Percentiles rank a stretch among this genome's conserved stretches.
Evolutionary conservation across 1,140 invertebrate genomes (phyloP).

Genomic region (Heliothis virescens): DNA sequence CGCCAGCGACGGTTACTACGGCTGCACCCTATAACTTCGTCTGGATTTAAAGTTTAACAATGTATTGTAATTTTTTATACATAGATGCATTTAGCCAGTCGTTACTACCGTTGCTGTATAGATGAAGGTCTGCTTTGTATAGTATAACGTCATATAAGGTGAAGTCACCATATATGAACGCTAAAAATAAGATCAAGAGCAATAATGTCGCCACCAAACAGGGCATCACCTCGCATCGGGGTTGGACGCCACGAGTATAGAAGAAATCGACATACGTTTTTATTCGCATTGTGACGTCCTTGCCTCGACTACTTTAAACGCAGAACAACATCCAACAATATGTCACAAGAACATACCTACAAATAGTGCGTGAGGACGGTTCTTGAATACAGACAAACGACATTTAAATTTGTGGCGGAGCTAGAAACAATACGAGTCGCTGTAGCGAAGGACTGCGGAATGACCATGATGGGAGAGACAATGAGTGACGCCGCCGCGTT

Average conservation of each 20-base stretch:
- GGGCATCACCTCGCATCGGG: not conserved
- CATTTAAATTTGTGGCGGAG: conserved; percentile 76
- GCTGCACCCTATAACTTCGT: not conserved
- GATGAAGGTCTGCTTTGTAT: not conserved
- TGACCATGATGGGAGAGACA: conserved; percentile 62
- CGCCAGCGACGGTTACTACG: not conserved
- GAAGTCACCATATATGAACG: not conserved
- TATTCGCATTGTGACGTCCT: conserved; percentile 63
- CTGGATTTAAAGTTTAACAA: not conserved
- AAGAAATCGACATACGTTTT: conserved; percentile 15
- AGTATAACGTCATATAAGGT: conserved; percentile 22
- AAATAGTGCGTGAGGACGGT: conserved; percentile 65
- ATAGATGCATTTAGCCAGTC: not conserved
- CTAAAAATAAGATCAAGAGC: conserved; percentile 25
- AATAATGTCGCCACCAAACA: conserved; percentile 1
- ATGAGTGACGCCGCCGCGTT: conserved; percentile 52
- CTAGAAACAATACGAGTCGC: conserved; percentile 57
- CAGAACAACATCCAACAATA: conserved; percentile 64
- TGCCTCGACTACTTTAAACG: conserved; percentile 65
- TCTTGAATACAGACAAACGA: conserved; percentile 80
- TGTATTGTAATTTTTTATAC: not conserved
- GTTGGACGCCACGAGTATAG: not conserved
- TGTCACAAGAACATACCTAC: conserved; percentile 69
- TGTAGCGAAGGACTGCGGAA: conserved; percentile 63
- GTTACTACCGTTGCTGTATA: not conserved